These are phyloP conservation scores for Saxicola maurus DNA, from an alignment of 2,797 vertebrate species.

Conservation along the genomic window DNA sequence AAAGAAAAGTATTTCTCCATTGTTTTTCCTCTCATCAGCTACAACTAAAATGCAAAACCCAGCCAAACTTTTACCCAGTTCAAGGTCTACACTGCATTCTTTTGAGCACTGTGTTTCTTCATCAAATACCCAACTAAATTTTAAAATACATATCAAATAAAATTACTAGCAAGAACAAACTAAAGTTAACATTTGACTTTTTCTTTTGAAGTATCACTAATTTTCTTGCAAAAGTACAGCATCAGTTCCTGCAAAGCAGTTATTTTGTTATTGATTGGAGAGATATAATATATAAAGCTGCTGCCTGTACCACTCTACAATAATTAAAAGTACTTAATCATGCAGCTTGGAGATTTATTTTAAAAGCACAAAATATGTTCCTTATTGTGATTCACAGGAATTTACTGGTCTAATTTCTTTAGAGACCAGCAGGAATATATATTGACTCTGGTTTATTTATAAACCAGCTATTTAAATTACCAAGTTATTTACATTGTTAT, in stretches of 20 bases:
- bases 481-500: slow-evolving; percentile 59
- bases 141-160: neutral
- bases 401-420: slow-evolving; percentile 67
- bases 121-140: neutral
- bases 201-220: slow-evolving; percentile 26
- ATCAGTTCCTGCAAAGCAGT: slow-evolving; percentile 39
- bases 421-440: slow-evolving; percentile 56
- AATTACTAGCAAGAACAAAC: slow-evolving; percentile 21
- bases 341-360: slow-evolving; percentile 57
- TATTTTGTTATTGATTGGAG: slow-evolving; percentile 57
- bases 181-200: neutral
- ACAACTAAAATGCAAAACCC: neutral
- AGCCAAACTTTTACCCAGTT: neutral
- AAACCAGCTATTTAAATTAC: slow-evolving; percentile 56
- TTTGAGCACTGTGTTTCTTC: neutral
- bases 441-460: slow-evolving; percentile 59
- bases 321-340: slow-evolving; percentile 68
- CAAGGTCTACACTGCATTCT: neutral
- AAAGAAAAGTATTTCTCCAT: neutral
- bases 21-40: neutral
- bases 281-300: slow-evolving; percentile 62
- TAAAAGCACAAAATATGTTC: slow-evolving; percentile 58
- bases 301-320: slow-evolving; percentile 56
- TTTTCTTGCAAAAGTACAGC: slow-evolving; percentile 44
- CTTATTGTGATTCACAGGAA: slow-evolving; percentile 60